Percentiles rank a stretch among this genome's conserved stretches.
phyloP scores from a whole-genome alignment of 1,140 invertebrate species.

The Zaprionus gabonicus region DNA sequence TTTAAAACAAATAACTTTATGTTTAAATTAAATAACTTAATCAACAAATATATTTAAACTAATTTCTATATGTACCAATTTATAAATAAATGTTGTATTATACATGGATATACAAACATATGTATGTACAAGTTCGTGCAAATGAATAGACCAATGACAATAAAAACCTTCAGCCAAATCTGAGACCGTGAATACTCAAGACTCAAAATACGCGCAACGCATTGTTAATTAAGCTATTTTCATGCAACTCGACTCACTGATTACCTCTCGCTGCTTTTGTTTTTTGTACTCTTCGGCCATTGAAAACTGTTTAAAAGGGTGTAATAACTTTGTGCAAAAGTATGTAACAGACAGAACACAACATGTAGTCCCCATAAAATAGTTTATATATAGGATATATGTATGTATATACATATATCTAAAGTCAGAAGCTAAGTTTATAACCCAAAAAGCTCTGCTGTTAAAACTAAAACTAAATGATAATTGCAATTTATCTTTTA shows the following conservation, averaged over 20 bases:
- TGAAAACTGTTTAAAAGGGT: background rate
- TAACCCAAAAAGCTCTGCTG: too few relatives aligned
- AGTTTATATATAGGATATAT: too few relatives aligned
- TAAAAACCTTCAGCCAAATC: slow-evolving; percentile 60
- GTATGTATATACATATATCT: too few relatives aligned
- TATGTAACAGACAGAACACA: background rate
- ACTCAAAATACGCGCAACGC: slow-evolving; percentile 54
- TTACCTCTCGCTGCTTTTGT: background rate
- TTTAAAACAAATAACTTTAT: slow-evolving; percentile 3
- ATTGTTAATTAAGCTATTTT: slow-evolving; percentile 74
- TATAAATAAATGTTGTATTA: background rate
- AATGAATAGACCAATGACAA: slow-evolving; percentile 19
- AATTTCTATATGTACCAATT: background rate
- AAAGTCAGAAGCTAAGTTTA: too few relatives aligned
- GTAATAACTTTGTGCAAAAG: background rate
- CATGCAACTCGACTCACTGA: slow-evolving; percentile 51
- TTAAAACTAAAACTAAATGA: too few relatives aligned
- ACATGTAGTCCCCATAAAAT: background rate
- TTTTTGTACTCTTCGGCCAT: slow-evolving; percentile 6
- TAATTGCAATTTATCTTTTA: too few relatives aligned
- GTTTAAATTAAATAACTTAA: slow-evolving; percentile 1
- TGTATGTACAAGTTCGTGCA: slow-evolving; percentile 1
- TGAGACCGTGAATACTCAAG: slow-evolving; percentile 66
- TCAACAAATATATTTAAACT: background rate
- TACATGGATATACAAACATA: background rate